Evolutionary conservation across 23 tunicate species (phyloP).

Genomic region (Botrylloides violaceus): DNA sequence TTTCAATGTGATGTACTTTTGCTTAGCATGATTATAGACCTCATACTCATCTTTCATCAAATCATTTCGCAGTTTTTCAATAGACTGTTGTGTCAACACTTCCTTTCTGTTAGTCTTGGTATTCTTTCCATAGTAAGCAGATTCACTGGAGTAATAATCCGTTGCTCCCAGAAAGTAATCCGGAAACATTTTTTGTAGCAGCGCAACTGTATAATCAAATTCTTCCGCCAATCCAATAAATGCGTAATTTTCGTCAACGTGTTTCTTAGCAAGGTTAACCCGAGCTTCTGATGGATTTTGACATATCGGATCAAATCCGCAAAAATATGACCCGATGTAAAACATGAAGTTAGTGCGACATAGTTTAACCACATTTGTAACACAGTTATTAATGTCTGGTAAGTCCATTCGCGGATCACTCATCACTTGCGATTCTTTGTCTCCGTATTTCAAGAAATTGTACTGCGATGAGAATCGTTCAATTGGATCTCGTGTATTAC

Average conservation of each 20-base stretch:
- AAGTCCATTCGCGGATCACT: conserved; percentile 16
- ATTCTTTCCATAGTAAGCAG: not conserved
- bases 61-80: conserved; percentile 20
- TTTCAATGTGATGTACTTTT: conserved; percentile 1
- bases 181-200: conserved; percentile 77
- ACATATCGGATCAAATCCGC: conserved; percentile 65
- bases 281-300: conserved; percentile 22
- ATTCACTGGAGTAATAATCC: conserved; percentile 18
- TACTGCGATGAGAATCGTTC: conserved; percentile 81
- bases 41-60: conserved; percentile 74
- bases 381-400: conserved; percentile 65
- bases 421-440: not conserved
- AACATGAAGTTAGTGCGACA: conserved; percentile 56
- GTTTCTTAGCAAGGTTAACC: conserved; percentile 58
- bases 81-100: conserved; percentile 23
- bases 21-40: conserved; percentile 58
- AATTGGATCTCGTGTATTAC: conserved; percentile 90
- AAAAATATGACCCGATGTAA: conserved; percentile 83
- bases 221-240: conserved; percentile 81
- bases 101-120: conserved; percentile 43
- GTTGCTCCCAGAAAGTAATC: conserved; percentile 48
- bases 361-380: conserved; percentile 38
- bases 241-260: conserved; percentile 59
- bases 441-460: conserved; percentile 72
- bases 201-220: conserved; percentile 59